These are phyloP conservation scores for Nesoenas mayeri DNA, from an alignment of 2,113 vertebrate species.

Conservation along the genomic window DNA sequence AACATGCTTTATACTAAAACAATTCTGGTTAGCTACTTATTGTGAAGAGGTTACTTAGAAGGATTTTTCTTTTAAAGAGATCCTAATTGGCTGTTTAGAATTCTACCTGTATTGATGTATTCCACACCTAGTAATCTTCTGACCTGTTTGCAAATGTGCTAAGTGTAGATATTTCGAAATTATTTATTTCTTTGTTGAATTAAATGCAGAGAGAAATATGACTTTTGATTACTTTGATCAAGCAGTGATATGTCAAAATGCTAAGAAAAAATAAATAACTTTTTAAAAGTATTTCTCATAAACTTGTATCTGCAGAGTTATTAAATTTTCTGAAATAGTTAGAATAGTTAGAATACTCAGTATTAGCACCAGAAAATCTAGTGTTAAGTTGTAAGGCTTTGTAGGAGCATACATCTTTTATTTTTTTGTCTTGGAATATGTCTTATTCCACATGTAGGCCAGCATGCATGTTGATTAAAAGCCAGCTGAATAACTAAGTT, in stretches of 20 bases:
- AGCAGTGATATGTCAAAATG: not conserved
- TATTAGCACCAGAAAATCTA: not conserved
- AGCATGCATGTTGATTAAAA: rapidly evolving
- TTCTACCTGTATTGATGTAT: not conserved
- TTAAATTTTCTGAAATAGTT: not conserved
- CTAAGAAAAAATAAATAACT: not conserved
- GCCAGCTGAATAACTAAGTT: not conserved
- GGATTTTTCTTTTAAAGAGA: not conserved
- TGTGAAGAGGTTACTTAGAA: slow-evolving; percentile 70
- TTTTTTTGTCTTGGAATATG: not conserved
- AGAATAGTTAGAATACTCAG: not conserved
- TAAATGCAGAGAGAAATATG: not conserved
- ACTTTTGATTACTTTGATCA: not conserved
- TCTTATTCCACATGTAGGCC: not conserved
- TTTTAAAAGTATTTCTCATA: not conserved
- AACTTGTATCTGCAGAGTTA: rapidly evolving
- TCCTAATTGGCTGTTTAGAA: not conserved
- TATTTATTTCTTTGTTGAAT: not conserved
- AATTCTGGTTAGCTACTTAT: slow-evolving; percentile 77
- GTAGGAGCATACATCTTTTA: not conserved
- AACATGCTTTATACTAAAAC: slow-evolving; percentile 74
- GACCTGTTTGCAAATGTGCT: not conserved
- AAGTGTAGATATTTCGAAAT: not conserved
- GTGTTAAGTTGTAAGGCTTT: not conserved
- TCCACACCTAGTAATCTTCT: not conserved